A percentile compares a stretch with the other conserved stretches of the same genome.
Conservation (phyloP, 1,140 invertebrate species). For the Triops cancriformis region DNA sequence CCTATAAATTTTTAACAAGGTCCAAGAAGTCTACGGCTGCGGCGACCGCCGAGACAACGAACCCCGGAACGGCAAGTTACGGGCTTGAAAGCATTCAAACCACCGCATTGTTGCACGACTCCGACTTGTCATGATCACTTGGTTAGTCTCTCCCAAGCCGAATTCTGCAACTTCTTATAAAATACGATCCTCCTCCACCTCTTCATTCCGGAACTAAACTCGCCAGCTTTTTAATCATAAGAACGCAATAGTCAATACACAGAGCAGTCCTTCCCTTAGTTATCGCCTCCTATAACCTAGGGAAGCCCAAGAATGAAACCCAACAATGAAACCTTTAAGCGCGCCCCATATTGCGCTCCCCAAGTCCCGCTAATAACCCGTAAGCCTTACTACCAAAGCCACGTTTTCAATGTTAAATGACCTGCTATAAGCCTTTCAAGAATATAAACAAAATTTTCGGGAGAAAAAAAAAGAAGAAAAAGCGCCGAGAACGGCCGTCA, state of each 20-base stretch:
- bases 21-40: not conserved
- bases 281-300: too few relatives aligned
- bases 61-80: not conserved
- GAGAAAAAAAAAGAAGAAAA: not conserved
- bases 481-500: not conserved
- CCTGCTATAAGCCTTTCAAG: not conserved
- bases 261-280: too few relatives aligned
- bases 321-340: too few relatives aligned
- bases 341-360: too few relatives aligned
- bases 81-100: not conserved
- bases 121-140: not conserved
- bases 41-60: not conserved
- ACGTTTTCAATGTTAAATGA: too few relatives aligned
- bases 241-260: too few relatives aligned
- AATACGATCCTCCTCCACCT: not conserved
- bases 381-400: too few relatives aligned
- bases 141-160: not conserved
- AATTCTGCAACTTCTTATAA: not conserved
- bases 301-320: too few relatives aligned
- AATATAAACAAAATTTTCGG: not conserved
- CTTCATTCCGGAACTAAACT: not conserved
- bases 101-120: not conserved
- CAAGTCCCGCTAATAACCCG: too few relatives aligned
- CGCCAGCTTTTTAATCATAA: too few relatives aligned
- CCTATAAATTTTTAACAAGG: slow-evolving; percentile 14